phyloP scores from a whole-genome alignment of 1,140 invertebrate genomes.

The Philotrypesis tridentata region DNA sequence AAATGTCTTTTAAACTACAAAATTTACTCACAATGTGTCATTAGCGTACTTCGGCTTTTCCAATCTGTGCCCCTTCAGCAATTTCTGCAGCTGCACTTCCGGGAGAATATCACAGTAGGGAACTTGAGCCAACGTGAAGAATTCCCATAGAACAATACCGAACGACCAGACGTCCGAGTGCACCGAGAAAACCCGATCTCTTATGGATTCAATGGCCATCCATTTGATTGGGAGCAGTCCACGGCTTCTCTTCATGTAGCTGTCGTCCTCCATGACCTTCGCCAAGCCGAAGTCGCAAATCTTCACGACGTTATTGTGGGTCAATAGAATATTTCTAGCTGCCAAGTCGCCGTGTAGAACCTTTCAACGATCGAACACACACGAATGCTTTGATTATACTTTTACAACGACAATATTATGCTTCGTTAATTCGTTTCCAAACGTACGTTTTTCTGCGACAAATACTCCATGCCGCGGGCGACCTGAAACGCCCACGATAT shows the following conservation, averaged over 20 bases:
- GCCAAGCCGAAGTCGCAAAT: conserved; percentile 98
- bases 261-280: conserved; percentile 90
- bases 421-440: neutral
- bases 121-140: conserved; percentile 90
- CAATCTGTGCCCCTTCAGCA: conserved; percentile 89
- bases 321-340: conserved; percentile 94
- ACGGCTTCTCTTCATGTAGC: conserved; percentile 93
- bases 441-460: conserved; percentile 86
- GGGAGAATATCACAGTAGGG: conserved; percentile 90
- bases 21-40: conserved; percentile 80
- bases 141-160: conserved; percentile 95
- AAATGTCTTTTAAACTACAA: no score
- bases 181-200: conserved; percentile 86
- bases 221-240: conserved; percentile 86
- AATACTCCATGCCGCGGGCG: conserved; percentile 95
- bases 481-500: conserved; percentile 96
- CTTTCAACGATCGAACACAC: conserved; percentile 62
- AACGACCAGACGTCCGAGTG: conserved; percentile 95
- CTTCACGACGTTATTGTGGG: conserved; percentile 91
- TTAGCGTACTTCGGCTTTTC: conserved; percentile 87
- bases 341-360: conserved; percentile 95
- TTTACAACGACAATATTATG: neutral
- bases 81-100: conserved; percentile 81
- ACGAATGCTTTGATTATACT: neutral
- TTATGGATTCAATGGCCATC: conserved; percentile 88